Base-by-base conservation (phyloP, 2,888 invertebrate species). In the Rugalucina vietnamica region DNA sequence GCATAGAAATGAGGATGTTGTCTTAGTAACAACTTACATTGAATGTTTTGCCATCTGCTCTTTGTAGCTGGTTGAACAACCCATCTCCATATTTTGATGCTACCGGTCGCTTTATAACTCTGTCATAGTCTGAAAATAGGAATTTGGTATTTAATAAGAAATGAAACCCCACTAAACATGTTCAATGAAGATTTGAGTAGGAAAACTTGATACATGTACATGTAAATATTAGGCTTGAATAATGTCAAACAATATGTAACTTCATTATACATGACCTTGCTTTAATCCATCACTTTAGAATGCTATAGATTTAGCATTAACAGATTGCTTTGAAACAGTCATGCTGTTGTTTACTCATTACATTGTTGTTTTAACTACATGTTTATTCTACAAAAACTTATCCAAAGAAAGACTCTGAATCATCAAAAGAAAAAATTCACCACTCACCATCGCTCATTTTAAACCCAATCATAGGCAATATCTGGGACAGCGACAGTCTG, bases 401-500 rank as follows among this genome's bases (percentile, higher is more conserved):
- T 18, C 49, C 49, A 49, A 49, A 49, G 14, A 49, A 49, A 12
- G 18, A 14, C 49, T 14, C 49, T 49, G 12, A 12, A 49, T 14
- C 49, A 29, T 5, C 12, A 65, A 65, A 29, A 24, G 29, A 32
- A 21, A 14, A 65, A 65, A 29, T 12, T 21, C 29, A 29, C 1
- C 37, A 84, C 91, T 86, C 78, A 95, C 95, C 94, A 86, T 94
- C 94, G 79, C 88, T 88, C 73, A 93, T 92, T 85, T 93, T 94
- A 85, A 95, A 95, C 14, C 95, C 95, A 80, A 95, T 93, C 43
- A 90, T 84, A 5, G 93, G 93, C 54, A 95, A 80, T 29, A 95
- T 89, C 80, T 93, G 91, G 43, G 91, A 76, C 71, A 94, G 87
- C 21, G 93, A 91, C 29, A 95, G 89, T 50, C 92, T 88, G 86